Evolutionary conservation across 2,113 vertebrate species (phyloP).

Genomic region (Proterorhinus semilunaris): DNA sequence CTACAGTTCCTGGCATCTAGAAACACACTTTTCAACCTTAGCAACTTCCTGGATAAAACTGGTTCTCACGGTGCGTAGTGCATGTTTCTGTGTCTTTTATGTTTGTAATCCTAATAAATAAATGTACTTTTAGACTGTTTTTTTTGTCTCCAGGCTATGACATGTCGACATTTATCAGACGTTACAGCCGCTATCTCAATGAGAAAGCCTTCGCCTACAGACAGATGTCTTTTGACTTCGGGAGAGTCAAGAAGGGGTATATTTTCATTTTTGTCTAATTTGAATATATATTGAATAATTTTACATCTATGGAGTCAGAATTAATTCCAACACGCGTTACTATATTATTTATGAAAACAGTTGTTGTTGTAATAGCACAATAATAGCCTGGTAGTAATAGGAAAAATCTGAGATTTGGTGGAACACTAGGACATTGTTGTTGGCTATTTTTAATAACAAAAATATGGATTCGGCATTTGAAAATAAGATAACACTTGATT

Average conservation of each 20-base stretch:
- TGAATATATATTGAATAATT: not conserved
- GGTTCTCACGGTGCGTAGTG: conserved; percentile 90
- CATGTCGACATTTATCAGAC: conserved; percentile 98
- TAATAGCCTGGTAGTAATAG: too few species aligned
- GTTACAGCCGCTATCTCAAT: conserved; percentile 96
- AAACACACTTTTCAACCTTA: conserved; percentile 98
- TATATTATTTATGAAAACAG: too few species aligned
- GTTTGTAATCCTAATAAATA: not conserved
- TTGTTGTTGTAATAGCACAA: too few species aligned
- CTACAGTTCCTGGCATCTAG: conserved; percentile 97
- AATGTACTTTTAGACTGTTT: conserved; percentile 1
- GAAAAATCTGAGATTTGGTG: too few species aligned
- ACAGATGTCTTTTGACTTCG: conserved; percentile 98
- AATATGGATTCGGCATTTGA: not conserved
- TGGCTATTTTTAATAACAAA: not conserved
- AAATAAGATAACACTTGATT: not conserved
- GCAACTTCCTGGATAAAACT: conserved; percentile 99
- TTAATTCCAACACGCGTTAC: too few species aligned
- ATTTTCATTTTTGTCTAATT: conserved; percentile 24
- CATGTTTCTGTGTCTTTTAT: not conserved
- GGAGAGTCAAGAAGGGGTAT: conserved; percentile 97
- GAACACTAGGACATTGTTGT: too few species aligned
- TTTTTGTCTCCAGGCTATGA: conserved; percentile 84
- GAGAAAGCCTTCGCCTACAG: conserved; percentile 98
- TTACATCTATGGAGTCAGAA: too few species aligned